These are phyloP conservation scores for Axea sp. DNA, from an alignment of 2,888 invertebrate species.

Conservation along the genomic window DNA sequence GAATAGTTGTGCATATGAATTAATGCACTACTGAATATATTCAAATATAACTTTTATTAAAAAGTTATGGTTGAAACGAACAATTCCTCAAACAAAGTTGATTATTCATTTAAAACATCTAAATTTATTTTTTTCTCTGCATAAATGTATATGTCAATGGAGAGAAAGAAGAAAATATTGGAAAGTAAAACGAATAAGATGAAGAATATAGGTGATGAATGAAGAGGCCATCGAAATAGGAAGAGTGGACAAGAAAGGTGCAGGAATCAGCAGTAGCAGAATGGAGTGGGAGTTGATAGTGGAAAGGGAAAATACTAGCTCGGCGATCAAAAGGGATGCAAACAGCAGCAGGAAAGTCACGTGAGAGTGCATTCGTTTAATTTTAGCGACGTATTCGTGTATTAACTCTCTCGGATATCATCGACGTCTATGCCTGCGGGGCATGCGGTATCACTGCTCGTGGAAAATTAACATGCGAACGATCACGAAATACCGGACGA, in stretches of 20 bases:
- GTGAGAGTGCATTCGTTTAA: constrained; percentile 62
- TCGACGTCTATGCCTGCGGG: constrained; percentile 75
- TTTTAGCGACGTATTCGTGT: constrained; percentile 61
- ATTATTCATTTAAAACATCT: too few relatives aligned
- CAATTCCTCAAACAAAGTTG: too few relatives aligned
- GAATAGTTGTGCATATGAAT: too few relatives aligned
- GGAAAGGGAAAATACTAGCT: background rate
- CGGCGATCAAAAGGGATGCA: constrained; percentile 44
- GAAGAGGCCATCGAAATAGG: too few relatives aligned
- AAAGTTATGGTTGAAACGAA: too few relatives aligned
- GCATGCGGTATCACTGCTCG: constrained; percentile 72
- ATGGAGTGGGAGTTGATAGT: background rate
- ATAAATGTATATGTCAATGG: too few relatives aligned
- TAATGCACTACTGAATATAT: too few relatives aligned
- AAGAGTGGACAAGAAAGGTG: constrained; percentile 35
- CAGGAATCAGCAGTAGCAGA: background rate
- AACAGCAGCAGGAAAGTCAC: constrained; percentile 37
- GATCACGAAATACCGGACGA: constrained; percentile 74
- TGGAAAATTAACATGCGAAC: constrained; percentile 77
- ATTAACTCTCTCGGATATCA: constrained; percentile 70
- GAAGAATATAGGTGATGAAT: too few relatives aligned
- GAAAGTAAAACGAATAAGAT: too few relatives aligned
- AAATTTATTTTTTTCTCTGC: too few relatives aligned
- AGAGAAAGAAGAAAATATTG: too few relatives aligned
- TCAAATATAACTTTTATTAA: too few relatives aligned